phyloP scores from a whole-genome alignment of 2,797 vertebrate genomes.

The Phaenicophaeus curvirostris region DNA sequence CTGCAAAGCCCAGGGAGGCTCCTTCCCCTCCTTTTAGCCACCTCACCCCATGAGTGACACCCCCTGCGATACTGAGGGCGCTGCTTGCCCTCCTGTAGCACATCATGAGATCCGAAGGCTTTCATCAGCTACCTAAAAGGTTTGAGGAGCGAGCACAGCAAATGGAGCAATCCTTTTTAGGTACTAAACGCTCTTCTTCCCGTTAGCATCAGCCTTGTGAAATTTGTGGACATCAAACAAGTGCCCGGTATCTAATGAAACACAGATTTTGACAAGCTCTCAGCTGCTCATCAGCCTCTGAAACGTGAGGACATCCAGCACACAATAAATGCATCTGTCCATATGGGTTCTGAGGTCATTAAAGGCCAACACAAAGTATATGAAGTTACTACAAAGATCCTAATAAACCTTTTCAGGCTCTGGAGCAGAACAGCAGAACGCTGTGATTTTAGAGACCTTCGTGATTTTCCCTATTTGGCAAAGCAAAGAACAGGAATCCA shows the following conservation, averaged over 20 bases:
- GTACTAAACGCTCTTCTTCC: neutral
- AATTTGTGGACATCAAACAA: neutral
- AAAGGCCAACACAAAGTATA: neutral
- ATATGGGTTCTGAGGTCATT: neutral
- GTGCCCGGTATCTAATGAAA: neutral
- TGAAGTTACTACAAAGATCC: slow-evolving; percentile 22
- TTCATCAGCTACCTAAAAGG: neutral
- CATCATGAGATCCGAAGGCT: neutral
- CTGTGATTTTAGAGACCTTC: neutral
- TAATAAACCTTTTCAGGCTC: neutral
- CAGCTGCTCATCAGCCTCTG: neutral
- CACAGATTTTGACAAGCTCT: neutral
- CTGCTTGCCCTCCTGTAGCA: neutral
- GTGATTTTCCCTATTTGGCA: neutral
- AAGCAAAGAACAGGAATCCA: slow-evolving; percentile 7
- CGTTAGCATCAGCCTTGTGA: neutral
- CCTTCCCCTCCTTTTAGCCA: neutral
- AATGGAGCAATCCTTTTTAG: neutral
- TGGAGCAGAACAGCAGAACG: neutral
- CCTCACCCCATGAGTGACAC: neutral
- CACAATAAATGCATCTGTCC: neutral
- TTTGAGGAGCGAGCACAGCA: neutral
- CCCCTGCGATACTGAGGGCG: neutral
- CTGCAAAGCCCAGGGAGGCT: neutral
- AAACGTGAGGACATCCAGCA: neutral